Evolutionary conservation across 2,888 invertebrate genomes (phyloP).

Genomic region (Epistrophella euchroma): DNA sequence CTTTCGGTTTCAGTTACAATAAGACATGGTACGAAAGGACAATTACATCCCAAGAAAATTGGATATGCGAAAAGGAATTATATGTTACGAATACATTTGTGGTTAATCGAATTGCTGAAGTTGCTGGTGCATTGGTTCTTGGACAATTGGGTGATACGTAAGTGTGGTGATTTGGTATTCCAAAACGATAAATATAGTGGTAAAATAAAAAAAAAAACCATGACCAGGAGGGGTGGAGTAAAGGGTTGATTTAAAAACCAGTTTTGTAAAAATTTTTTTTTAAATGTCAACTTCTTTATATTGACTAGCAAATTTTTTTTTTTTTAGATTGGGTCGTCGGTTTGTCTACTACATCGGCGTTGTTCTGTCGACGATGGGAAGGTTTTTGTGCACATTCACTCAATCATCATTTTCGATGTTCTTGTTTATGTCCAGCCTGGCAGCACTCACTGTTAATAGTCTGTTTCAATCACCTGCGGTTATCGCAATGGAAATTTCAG

Average conservation of each 20-base stretch:
- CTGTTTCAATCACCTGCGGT: conserved; percentile 85
- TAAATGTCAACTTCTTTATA: neutral
- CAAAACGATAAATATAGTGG: no score
- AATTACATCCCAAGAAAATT: conserved; percentile 85
- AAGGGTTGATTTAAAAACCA: no score
- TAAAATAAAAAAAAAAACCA: no score
- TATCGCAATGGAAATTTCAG: conserved; percentile 85
- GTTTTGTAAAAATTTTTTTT: no score
- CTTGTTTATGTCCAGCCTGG: conserved; percentile 83
- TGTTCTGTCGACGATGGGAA: conserved; percentile 83
- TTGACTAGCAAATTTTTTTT: conserved; percentile 15
- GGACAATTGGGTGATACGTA: conserved; percentile 86
- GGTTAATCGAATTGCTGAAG: conserved; percentile 85
- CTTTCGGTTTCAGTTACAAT: conserved; percentile 86
- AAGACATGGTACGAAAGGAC: conserved; percentile 85
- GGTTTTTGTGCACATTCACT: conserved; percentile 82
- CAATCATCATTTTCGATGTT: conserved; percentile 83
- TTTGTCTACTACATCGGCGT: conserved; percentile 84
- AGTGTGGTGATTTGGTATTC: conserved; percentile 77
- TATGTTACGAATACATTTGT: conserved; percentile 85
- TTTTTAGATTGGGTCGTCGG: conserved; percentile 84
- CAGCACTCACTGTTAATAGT: conserved; percentile 84
- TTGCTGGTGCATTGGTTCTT: conserved; percentile 85
- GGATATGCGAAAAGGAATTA: conserved; percentile 86
- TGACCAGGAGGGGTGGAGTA: no score